A percentile compares a stretch with the other conserved stretches of the same genome.
These are phyloP conservation scores for Sclerodermus sp. DNA, from an alignment of 2,888 invertebrate species.

Conservation along the genomic window DNA sequence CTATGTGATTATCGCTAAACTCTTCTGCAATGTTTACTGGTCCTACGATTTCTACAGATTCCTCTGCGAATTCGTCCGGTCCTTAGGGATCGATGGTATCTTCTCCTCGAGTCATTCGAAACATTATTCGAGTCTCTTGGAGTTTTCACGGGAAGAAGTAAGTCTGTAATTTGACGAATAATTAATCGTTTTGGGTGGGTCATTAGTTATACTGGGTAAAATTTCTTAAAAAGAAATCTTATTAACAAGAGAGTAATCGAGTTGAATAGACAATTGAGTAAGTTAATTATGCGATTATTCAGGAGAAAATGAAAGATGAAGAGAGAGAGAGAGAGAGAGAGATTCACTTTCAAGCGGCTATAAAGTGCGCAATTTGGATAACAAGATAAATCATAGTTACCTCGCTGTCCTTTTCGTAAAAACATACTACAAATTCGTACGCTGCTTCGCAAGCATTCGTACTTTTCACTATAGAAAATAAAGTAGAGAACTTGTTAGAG, in stretches of 20 bases:
- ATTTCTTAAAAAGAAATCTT: too few species aligned
- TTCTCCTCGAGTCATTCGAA: not conserved
- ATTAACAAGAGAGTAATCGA: too few species aligned
- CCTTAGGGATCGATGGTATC: not conserved
- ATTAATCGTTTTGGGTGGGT: too few species aligned
- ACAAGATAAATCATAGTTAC: not conserved
- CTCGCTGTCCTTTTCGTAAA: slow-evolving; percentile 26
- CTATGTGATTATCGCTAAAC: too few species aligned
- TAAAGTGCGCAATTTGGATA: too few species aligned
- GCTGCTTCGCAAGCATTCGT: slow-evolving; percentile 32
- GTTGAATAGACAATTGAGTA: too few species aligned
- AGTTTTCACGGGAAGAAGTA: slow-evolving; percentile 24
- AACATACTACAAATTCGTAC: slow-evolving; percentile 34
- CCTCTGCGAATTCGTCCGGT: not conserved
- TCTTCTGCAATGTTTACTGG: slow-evolving; percentile 1
- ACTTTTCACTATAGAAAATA: slow-evolving; percentile 12
- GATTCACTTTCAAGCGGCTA: too few species aligned
- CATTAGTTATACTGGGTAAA: too few species aligned
- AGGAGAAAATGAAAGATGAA: too few species aligned
- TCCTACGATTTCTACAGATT: slow-evolving; percentile 3
- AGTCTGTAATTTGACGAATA: slow-evolving; percentile 17
- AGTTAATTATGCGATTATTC: too few species aligned
- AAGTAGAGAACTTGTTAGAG: not conserved
- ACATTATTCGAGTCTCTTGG: not conserved
- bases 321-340: too few species aligned